These are phyloP conservation scores for Stegostoma tigrinum DNA, from an alignment of 2,113 vertebrate species.

Conservation along the genomic window DNA sequence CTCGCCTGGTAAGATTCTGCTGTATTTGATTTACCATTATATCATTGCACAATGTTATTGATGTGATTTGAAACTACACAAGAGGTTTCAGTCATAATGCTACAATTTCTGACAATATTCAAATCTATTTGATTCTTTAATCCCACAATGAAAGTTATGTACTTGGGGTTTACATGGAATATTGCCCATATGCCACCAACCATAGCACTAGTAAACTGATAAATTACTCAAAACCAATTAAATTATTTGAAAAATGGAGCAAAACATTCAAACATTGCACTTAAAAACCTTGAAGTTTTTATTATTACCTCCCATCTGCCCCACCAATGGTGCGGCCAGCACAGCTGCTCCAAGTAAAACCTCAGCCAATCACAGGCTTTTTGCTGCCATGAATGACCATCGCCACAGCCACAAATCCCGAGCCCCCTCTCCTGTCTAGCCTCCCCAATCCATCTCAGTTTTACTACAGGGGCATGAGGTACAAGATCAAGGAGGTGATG, in stretches of 20 bases:
- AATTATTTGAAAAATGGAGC: not conserved
- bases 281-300: not conserved
- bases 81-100: not conserved
- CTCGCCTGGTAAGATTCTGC: no score
- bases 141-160: not conserved
- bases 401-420: not conserved
- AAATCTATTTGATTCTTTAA: not conserved
- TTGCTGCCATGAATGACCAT: not conserved
- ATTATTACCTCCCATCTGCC: not conserved
- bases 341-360: not conserved
- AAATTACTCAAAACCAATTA: not conserved
- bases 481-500: no score
- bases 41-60: not conserved
- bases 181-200: not conserved
- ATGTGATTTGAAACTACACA: not conserved
- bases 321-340: not conserved
- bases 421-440: not conserved
- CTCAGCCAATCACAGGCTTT: not conserved
- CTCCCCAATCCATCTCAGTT: not conserved
- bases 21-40: not conserved
- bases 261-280: not conserved
- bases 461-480: no score
- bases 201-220: not conserved
- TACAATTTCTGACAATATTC: not conserved
- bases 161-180: not conserved